Evolutionary conservation across 2,113 vertebrate genomes (phyloP), one percentile per base, ranked within the genome.

Genomic region (Pelmatolapia mariae): DNA sequence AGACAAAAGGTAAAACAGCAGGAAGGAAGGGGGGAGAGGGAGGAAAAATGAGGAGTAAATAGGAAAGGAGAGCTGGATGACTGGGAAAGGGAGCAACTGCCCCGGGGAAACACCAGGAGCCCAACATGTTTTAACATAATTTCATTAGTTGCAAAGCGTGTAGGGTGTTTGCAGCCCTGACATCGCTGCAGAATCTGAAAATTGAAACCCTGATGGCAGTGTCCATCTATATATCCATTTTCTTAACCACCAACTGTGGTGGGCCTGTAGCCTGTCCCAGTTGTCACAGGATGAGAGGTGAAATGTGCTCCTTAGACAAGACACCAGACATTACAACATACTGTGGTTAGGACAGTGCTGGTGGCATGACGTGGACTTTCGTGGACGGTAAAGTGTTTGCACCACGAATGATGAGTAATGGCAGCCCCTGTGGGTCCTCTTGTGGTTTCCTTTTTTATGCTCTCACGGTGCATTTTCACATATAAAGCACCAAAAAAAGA

Each of bases 1-100:
- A 86, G 88, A 88, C 73, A 24, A 81, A 73, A 90, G 80, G 88
- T 57, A 63, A 84, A 90, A 91, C 56, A 79, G 73, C 86, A 87
- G 83, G 85, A 91, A 85, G 86, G 59, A 82, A 84, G 85, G 53
- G 85, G 40, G 78, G 45, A 10, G 59, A 8, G 31, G 11, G 19
- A 66, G 52, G 85, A 63, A 82, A 57, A 16, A 29, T 4, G 63
- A 38, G 66, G 0, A 22, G 76, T 53, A 15, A 36, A 36, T 80
- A 76, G 71, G 71, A 76, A 76, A 50, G 71, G 71, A 12, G 24
- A 19, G 43, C 43, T 52, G 43, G 73, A 33, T 33, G 73, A 78
- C 43, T 52, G 26, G 43, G 4, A 78, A 50, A 78, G 71, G 26
- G 16, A 31, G 43, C 73, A 52, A n/a, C 45, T 52, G 45, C 73